Percentiles rank a stretch among this genome's conserved stretches.
Conservation (phyloP, 2,797 vertebrate genomes). For the Clarias laeviceps region DNA sequence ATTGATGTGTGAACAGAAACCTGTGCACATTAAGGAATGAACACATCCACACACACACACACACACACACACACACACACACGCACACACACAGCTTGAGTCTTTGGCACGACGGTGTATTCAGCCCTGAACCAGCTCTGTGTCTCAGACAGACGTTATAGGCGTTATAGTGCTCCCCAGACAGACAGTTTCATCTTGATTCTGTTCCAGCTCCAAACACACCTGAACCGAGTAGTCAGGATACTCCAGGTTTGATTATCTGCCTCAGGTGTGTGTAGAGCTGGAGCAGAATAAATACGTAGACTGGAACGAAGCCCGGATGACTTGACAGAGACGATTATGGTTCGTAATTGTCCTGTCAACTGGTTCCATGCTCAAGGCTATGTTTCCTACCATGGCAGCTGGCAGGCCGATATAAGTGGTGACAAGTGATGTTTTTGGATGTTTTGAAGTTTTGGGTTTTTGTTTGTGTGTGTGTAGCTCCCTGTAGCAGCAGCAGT, state of each 20-base stretch:
- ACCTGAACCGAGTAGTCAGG: neutral
- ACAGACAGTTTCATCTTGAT: neutral
- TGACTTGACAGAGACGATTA: constrained; percentile 20
- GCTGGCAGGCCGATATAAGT: constrained; percentile 35
- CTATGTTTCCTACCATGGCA: constrained; percentile 16
- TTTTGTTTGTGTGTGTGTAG: constrained; percentile 35
- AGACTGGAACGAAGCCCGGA: neutral
- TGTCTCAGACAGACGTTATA: neutral
- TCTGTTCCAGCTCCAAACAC: constrained; percentile 5
- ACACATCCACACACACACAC: constrained; percentile 7
- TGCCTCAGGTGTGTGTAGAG: neutral
- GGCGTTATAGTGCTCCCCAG: neutral
- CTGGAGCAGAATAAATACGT: constrained; percentile 8
- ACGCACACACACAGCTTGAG: neutral
- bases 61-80: constrained; percentile 16
- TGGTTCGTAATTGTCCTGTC: constrained; percentile 41
- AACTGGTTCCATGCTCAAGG: constrained; percentile 44
- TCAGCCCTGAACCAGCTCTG: constrained; percentile 11
- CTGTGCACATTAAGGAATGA: neutral
- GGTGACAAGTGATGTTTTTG: neutral
- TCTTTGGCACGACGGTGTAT: neutral
- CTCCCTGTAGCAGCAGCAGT: constrained; percentile 79
- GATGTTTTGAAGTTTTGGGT: constrained; percentile 9
- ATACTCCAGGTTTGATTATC: neutral
- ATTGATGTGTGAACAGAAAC: constrained; percentile 9